These are phyloP conservation scores for Takifugu ocellatus DNA, from an alignment of 2,797 vertebrate genomes.

Conservation along the genomic window DNA sequence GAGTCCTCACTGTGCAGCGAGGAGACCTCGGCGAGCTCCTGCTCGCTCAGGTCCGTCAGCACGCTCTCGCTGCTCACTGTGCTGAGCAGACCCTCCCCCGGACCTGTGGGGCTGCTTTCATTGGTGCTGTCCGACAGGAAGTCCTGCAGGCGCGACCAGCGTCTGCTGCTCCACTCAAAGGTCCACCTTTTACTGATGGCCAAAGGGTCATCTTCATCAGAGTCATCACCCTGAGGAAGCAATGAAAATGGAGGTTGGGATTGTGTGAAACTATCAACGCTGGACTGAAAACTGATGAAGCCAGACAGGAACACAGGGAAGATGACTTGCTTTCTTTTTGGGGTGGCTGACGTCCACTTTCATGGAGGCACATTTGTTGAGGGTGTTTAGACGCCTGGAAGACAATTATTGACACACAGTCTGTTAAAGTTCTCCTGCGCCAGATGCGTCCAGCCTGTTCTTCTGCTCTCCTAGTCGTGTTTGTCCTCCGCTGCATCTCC, in stretches of 20 bases:
- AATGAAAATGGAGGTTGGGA: neutral
- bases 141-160: conserved; percentile 94
- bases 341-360: conserved; percentile 95
- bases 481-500: conserved; percentile 26
- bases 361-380: conserved; percentile 99
- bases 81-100: conserved; percentile 77
- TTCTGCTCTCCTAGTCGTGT: conserved; percentile 9
- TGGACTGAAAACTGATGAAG: no score
- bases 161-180: conserved; percentile 92
- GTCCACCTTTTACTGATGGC: conserved; percentile 98
- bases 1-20: conserved; percentile 91
- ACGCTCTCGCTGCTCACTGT: conserved; percentile 93
- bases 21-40: conserved; percentile 81
- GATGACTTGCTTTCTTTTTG: conserved; percentile 89
- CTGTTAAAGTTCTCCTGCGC: neutral
- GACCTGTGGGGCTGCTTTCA: conserved; percentile 73
- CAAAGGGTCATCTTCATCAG: conserved; percentile 93
- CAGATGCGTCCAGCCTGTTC: neutral
- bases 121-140: conserved; percentile 74
- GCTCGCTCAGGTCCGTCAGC: conserved; percentile 93
- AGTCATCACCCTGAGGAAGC: conserved; percentile 86
- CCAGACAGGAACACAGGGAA: neutral
- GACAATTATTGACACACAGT: conserved; percentile 57
- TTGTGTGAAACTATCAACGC: neutral
- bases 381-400: conserved; percentile 90